Base-by-base conservation (phyloP, 2,888 invertebrate species). In the Pediacus dermestoides region DNA sequence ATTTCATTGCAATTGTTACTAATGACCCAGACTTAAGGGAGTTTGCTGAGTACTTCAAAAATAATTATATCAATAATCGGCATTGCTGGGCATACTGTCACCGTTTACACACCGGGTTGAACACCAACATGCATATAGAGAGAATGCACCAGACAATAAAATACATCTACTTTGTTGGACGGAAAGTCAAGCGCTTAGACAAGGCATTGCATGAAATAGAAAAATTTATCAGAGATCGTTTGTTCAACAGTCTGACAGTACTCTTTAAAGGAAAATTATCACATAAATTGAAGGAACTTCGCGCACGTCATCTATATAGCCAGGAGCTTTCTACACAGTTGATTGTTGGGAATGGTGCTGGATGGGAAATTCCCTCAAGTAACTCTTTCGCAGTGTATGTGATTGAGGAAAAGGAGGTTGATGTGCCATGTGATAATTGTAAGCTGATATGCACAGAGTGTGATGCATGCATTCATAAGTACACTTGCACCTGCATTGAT, bases 71-170 rank as follows among this genome's bases (percentile, higher is more conserved):
- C 2, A 26, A 34, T 12, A 46, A 41, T 16, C 3, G n/a, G 4
- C 18, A 18, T 4, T 22, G 6, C 14, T 40, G 40, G 36, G 35
- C 40, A 2, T 42, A 38, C 16, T 42, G 37, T 34, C 30, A 42
- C 34, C 18, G 38, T 7, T 25, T 30, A 15, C 30, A 42, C 25
- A 18, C 16, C 7, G 42, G 34, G 2, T 18, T 38, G 16, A 42
- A 42, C 9, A 34, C 42, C 3, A 42, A 38, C 16, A 38, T 42
- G 42, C 37, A 42, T 16, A 15, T 42, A 11, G 53, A 55, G 32
- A 22, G 35, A 6, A 43, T 53, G 43, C 50, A 50, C 31, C 33
- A 34, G 18, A 37, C 37, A 2, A 34, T 55, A 14, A 51, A 52
- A 36, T 42, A 50, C 16, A 34, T 45, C 6, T 50, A 48, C 35